Conservation (phyloP, 2,888 invertebrate species). For the Adelognathus sp. region DNA sequence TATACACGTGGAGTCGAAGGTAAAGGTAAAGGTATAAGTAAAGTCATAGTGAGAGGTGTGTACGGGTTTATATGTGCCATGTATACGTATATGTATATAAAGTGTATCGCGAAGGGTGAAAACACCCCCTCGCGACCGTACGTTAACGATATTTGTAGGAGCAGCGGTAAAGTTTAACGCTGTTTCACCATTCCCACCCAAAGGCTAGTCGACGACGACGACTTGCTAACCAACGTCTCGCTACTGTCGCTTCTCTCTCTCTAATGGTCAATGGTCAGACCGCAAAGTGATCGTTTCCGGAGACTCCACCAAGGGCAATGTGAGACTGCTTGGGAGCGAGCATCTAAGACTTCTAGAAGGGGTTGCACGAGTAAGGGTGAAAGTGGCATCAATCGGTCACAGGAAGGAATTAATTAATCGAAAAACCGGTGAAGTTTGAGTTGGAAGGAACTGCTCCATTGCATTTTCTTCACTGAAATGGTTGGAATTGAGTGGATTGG, state of each 20-base stretch:
- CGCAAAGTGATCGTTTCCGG: conserved; percentile 76
- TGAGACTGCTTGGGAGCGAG: conserved; percentile 41
- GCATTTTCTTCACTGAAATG: too few species aligned
- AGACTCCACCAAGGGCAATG: conserved; percentile 28
- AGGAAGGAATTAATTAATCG: background rate
- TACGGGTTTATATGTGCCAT: background rate
- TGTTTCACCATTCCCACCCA: conserved; percentile 58
- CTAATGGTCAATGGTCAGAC: conserved; percentile 77
- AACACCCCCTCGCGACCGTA: conserved; percentile 53
- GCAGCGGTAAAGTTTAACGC: conserved; percentile 69
- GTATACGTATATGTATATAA: conserved; percentile 29
- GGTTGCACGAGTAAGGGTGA: conserved; percentile 22
- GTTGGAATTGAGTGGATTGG: too few species aligned
- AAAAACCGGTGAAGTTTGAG: too few species aligned
- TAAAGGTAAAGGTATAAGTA: conserved; percentile 31
- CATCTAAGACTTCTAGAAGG: conserved; percentile 36
- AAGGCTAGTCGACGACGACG: conserved; percentile 52
- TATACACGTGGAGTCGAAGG: conserved; percentile 19
- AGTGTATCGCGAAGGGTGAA: conserved; percentile 33
- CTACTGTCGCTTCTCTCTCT: conserved; percentile 67
- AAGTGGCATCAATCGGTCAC: background rate
- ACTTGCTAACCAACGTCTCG: conserved; percentile 36
- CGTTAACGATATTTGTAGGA: conserved; percentile 79
- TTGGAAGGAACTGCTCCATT: too few species aligned
- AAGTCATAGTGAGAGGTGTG: conserved; percentile 34